phyloP scores from a whole-genome alignment of 2,113 vertebrate species.

The Boleophthalmus pectinirostris region DNA sequence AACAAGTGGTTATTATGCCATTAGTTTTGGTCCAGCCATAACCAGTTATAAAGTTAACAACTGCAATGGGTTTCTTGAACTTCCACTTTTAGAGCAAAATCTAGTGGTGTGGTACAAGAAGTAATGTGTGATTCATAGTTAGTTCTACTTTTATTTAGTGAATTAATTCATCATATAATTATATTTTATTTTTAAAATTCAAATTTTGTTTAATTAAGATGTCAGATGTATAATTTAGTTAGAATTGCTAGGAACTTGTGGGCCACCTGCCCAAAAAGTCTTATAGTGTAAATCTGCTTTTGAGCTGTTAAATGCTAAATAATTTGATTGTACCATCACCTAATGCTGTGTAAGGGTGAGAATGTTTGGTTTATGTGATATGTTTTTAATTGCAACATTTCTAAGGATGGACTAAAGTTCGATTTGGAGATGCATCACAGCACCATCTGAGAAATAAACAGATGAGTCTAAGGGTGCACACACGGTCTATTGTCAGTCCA shows the following conservation, averaged over 20 bases:
- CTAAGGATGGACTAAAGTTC: not conserved
- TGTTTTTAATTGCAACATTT: not conserved
- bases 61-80: not conserved
- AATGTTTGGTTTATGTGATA: not conserved
- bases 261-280: not conserved
- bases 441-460: constrained; percentile 28
- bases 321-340: not conserved
- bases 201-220: not conserved
- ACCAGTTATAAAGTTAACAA: not conserved
- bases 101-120: not conserved
- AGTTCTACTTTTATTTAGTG: no score
- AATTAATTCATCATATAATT: not conserved
- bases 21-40: constrained; percentile 11
- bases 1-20: not conserved
- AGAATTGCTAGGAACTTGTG: not conserved
- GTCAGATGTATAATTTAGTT: not conserved
- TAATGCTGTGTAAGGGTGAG: not conserved
- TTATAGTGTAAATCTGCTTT: not conserved
- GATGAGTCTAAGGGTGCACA: constrained; percentile 10
- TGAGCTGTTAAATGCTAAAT: not conserved
- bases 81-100: not conserved
- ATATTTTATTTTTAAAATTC: not conserved
- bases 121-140: no score
- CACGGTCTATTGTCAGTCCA: constrained; percentile 25
- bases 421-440: not conserved